These are phyloP conservation scores for Benitochromis conjunctus DNA, from an alignment of 2,113 vertebrate genomes.

Conservation along the genomic window DNA sequence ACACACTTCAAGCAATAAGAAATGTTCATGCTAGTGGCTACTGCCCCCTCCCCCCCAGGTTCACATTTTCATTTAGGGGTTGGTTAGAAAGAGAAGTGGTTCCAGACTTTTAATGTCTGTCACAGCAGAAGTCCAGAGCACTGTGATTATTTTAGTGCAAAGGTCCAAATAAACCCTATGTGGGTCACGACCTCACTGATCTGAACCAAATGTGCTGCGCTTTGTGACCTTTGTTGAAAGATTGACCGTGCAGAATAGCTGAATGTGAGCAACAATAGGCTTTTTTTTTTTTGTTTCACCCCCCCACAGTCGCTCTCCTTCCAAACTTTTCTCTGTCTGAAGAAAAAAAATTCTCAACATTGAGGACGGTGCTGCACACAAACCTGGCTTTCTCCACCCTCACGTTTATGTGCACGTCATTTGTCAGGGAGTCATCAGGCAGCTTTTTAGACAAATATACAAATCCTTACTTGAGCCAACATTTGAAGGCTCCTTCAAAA, in stretches of 20 bases:
- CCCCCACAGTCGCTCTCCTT: neutral
- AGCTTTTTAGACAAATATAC: slow-evolving; percentile 49
- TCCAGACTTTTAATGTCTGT: slow-evolving; percentile 61
- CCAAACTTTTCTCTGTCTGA: neutral
- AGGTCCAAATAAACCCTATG: slow-evolving; percentile 67
- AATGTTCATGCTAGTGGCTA: slow-evolving; percentile 7
- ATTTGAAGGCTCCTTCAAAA: slow-evolving; percentile 27
- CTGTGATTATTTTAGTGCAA: slow-evolving; percentile 63
- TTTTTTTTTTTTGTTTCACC: neutral
- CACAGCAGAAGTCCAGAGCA: slow-evolving; percentile 42
- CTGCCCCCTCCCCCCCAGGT: neutral
- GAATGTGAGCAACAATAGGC: neutral
- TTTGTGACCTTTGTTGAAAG: slow-evolving; percentile 46
- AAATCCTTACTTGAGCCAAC: slow-evolving; percentile 29
- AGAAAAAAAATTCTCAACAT: slow-evolving; percentile 2
- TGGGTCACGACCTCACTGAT: slow-evolving; percentile 61
- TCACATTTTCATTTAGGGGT: slow-evolving; percentile 4
- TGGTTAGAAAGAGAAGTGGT: slow-evolving; percentile 46
- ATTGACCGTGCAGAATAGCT: neutral
- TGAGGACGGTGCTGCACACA: neutral
- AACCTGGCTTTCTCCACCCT: neutral
- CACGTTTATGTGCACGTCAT: slow-evolving; percentile 39
- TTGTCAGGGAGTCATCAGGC: slow-evolving; percentile 38
- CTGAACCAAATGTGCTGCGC: slow-evolving; percentile 66
- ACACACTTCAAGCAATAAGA: slow-evolving; percentile 44